A percentile compares a stretch with the other conserved stretches of the same genome.
Evolutionary conservation across 2,797 vertebrate genomes (phyloP).

Genomic region (Chaetophractus vellerosus): DNA sequence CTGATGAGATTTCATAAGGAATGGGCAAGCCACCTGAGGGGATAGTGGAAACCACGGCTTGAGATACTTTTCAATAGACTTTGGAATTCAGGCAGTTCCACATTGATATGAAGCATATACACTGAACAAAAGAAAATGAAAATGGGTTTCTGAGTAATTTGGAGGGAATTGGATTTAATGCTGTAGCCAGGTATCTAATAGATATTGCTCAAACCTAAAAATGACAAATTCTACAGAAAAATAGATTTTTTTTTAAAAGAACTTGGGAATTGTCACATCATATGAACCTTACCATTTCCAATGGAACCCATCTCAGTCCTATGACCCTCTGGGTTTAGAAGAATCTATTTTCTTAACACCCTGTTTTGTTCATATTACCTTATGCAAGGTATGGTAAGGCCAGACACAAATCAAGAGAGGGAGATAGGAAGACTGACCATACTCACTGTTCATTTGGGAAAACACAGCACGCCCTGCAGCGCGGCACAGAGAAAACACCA

Average conservation of each 20-base stretch:
- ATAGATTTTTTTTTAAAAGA: neutral
- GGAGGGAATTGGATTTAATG: conserved; percentile 21
- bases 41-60: neutral
- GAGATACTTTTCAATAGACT: neutral
- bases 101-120: neutral
- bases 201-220: conserved; percentile 12
- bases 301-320: neutral
- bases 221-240: conserved; percentile 33
- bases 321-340: neutral
- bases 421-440: no score
- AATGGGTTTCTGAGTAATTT: neutral
- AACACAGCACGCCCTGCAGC: no score
- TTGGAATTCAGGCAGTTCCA: neutral
- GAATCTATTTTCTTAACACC: neutral
- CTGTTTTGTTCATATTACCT: neutral
- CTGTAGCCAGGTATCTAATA: neutral
- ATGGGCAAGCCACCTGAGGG: neutral
- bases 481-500: neutral
- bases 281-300: neutral
- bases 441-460: neutral
- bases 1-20: neutral
- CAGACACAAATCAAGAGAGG: no score
- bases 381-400: no score
- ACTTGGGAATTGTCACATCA: conserved; percentile 24
- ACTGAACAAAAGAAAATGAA: conserved; percentile 51